Conservation (phyloP, 1,140 invertebrate species). For the Papilio xuthus region DNA sequence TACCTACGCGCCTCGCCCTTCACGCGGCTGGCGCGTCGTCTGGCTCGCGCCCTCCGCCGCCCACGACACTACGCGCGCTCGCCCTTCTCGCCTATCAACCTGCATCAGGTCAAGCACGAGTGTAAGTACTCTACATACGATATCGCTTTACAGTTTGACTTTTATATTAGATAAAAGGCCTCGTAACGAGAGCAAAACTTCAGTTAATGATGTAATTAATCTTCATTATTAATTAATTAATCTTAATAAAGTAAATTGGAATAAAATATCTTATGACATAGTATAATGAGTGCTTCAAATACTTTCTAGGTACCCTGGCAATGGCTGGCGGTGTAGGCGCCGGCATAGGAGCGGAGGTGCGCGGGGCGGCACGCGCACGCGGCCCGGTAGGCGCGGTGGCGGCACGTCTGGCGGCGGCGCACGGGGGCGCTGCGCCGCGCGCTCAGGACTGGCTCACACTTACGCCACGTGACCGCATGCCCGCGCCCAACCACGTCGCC, state of each 20-base stretch:
- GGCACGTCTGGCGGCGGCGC: conserved; percentile 86
- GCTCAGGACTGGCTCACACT: conserved; percentile 90
- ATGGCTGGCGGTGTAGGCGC: conserved; percentile 84
- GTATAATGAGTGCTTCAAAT: neutral
- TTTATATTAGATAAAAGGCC: too few species aligned
- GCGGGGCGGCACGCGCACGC: conserved; percentile 79
- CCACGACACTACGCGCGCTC: conserved; percentile 93
- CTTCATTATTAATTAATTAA: too few species aligned
- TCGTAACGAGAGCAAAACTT: too few species aligned
- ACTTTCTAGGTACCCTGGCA: conserved; percentile 82
- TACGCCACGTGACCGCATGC: conserved; percentile 89
- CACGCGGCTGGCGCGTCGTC: conserved; percentile 91
- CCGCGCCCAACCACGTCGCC: conserved; percentile 89
- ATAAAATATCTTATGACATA: too few species aligned
- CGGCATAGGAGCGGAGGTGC: conserved; percentile 83
- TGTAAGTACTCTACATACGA: conserved; percentile 82
- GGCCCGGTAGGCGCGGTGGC: conserved; percentile 90
- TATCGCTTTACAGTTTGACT: too few species aligned
- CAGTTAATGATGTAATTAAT: too few species aligned
- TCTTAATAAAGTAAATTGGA: too few species aligned
- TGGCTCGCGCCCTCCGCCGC: conserved; percentile 92
- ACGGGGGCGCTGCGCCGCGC: conserved; percentile 82
- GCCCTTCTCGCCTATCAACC: conserved; percentile 93
- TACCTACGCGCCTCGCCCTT: conserved; percentile 95
- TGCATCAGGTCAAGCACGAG: conserved; percentile 92